These are phyloP conservation scores for Xenops minutus DNA, from an alignment of 2,797 vertebrate genomes.

Conservation along the genomic window DNA sequence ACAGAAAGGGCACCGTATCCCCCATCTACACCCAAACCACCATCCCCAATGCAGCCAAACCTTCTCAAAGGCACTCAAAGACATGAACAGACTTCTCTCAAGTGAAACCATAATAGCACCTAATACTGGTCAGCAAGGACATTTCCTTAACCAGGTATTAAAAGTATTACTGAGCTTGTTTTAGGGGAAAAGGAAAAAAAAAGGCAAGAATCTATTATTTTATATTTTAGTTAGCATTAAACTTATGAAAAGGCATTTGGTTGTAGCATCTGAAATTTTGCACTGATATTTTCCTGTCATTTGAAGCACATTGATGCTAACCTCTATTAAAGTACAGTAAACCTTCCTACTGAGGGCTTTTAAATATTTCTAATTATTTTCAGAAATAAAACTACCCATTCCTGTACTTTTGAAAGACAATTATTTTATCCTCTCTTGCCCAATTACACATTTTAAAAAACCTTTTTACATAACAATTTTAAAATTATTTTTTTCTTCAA, in stretches of 20 bases:
- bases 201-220: background rate
- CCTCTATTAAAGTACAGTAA: background rate
- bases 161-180: background rate
- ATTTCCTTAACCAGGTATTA: background rate
- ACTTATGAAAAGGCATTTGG: background rate
- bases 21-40: background rate
- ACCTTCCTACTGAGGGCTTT: background rate
- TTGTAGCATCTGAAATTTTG: background rate
- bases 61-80: background rate
- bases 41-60: rapidly evolving
- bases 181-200: background rate
- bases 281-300: background rate
- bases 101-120: background rate
- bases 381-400: background rate
- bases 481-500: constrained; percentile 9
- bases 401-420: background rate
- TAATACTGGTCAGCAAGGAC: background rate
- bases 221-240: background rate
- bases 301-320: background rate
- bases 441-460: background rate
- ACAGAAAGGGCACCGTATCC: rapidly evolving
- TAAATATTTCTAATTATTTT: background rate
- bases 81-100: background rate
- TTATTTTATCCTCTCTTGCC: background rate
- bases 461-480: background rate